phyloP scores from a whole-genome alignment of 2,113 vertebrate species.

The Forbesichthys papilliferus region DNA sequence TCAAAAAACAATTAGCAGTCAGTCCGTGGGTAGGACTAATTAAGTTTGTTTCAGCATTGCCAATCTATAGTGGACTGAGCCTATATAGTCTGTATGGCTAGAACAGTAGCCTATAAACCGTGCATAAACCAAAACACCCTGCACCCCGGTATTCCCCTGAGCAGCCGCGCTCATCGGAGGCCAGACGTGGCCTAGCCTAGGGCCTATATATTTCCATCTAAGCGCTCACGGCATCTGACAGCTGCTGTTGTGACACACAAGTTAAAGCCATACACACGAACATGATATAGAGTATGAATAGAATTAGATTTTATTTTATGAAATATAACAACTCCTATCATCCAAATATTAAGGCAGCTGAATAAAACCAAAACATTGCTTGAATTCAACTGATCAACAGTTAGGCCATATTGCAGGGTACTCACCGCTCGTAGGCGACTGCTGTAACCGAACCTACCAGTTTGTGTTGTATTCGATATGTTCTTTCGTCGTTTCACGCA shows the following conservation, averaged over 20 bases:
- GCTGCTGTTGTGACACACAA: conserved; percentile 56
- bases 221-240: conserved; percentile 61
- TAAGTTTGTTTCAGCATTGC: not conserved
- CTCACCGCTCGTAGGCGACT: not conserved
- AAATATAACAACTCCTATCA: not conserved
- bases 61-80: conserved; percentile 10
- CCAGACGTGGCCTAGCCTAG: conserved; percentile 20
- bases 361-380: not conserved
- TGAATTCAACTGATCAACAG: not conserved
- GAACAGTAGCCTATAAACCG: conserved; percentile 38
- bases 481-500: conserved; percentile 7
- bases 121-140: conserved; percentile 35
- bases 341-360: not conserved
- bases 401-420: not conserved
- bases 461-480: conserved; percentile 27
- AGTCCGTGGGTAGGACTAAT: not conserved
- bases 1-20: too few relatives aligned
- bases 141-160: conserved; percentile 27
- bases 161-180: conserved; percentile 29
- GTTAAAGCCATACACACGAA: conserved; percentile 8
- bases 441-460: too few relatives aligned
- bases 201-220: conserved; percentile 63
- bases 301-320: not conserved
- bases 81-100: not conserved
- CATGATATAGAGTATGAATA: not conserved